Conservation (phyloP, 2,113 vertebrate species). For the Perca schrenkii region DNA sequence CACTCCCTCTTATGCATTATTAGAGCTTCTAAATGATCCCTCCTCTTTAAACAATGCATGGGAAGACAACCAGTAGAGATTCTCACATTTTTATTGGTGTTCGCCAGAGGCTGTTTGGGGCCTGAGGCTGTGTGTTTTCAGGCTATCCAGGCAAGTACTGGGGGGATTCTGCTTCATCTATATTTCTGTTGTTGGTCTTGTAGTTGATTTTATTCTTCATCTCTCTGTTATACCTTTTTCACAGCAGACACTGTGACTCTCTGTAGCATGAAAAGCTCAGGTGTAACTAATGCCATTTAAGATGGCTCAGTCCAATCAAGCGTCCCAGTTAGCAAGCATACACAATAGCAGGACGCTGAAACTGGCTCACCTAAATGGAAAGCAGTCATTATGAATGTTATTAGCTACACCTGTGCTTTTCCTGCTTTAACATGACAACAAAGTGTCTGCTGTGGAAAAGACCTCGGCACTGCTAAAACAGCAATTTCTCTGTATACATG, state of each 20-base stretch:
- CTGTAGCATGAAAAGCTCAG: neutral
- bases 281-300: neutral
- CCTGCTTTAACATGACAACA: no score
- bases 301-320: neutral
- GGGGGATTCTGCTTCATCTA: conserved; percentile 17
- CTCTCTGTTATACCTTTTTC: neutral
- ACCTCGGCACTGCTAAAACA: neutral
- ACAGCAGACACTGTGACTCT: neutral
- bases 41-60: conserved; percentile 43
- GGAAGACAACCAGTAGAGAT: conserved; percentile 49
- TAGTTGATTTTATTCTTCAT: neutral
- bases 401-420: neutral
- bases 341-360: neutral
- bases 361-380: neutral
- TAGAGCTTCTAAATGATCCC: neutral
- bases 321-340: neutral
- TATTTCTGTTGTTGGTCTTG: neutral
- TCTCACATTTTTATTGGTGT: conserved; percentile 56
- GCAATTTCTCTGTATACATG: no score
- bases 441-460: no score
- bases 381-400: neutral
- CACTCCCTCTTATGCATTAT: neutral
- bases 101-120: conserved; percentile 65
- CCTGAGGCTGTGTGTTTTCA: conserved; percentile 49
- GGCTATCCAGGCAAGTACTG: conserved; percentile 13